A percentile compares a stretch with the other conserved stretches of the same genome.
phyloP scores from a whole-genome alignment of 2,888 invertebrate genomes.

The Stenichneumon culpator region DNA sequence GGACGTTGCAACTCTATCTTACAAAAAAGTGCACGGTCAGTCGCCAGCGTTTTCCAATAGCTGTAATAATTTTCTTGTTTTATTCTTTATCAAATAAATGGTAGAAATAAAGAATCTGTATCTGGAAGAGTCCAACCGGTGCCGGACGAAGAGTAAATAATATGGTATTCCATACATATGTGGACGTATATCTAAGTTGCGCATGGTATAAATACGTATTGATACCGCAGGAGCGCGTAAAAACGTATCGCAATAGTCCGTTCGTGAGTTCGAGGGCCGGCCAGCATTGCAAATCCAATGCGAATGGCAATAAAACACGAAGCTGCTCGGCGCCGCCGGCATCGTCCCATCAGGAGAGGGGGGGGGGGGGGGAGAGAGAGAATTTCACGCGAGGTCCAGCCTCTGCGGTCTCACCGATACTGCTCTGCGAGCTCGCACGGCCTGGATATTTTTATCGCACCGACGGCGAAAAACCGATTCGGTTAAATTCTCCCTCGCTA shows the following conservation, averaged over 20 bases:
- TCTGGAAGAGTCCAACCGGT: conserved; percentile 29
- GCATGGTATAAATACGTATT: conserved; percentile 41
- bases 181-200: conserved; percentile 8
- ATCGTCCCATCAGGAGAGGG: conserved; percentile 27
- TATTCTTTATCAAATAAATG: conserved; percentile 4
- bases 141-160: conserved; percentile 40
- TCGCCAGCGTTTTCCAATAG: conserved; percentile 11
- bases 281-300: conserved; percentile 61
- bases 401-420: conserved; percentile 53
- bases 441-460: conserved; percentile 63
- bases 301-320: conserved; percentile 66
- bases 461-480: conserved; percentile 61
- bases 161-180: conserved; percentile 17
- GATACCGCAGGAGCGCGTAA: conserved; percentile 32
- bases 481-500: conserved; percentile 56
- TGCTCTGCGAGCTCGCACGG: conserved; percentile 27
- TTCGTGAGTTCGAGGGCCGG: conserved; percentile 53
- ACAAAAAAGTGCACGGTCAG: not conserved
- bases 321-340: conserved; percentile 53
- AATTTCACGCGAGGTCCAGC: conserved; percentile 36
- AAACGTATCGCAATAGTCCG: conserved; percentile 62
- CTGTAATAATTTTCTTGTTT: not conserved
- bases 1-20: not conserved
- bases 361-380: not conserved
- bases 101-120: conserved; percentile 35